A percentile compares a stretch with the other conserved stretches of the same genome.
phyloP scores from a whole-genome alignment of 2,113 vertebrate genomes.

The Equus quagga region DNA sequence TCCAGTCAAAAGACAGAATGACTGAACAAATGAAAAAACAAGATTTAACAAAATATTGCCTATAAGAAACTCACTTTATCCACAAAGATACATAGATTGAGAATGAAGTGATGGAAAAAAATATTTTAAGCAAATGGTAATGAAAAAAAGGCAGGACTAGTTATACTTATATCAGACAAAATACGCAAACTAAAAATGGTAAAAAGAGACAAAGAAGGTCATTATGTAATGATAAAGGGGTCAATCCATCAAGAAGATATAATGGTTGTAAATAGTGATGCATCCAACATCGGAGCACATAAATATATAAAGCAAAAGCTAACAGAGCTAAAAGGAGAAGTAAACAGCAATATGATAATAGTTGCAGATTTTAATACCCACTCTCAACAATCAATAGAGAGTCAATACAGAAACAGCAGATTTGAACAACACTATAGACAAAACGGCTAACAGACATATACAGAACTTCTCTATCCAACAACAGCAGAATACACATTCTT shows the following conservation, averaged over 20 bases:
- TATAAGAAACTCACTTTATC: not conserved
- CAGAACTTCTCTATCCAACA: not conserved
- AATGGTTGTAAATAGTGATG: not conserved
- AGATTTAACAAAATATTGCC: too few species aligned
- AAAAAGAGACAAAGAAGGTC: not conserved
- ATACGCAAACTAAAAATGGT: not conserved
- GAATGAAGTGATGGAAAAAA: not conserved
- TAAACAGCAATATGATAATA: too few species aligned
- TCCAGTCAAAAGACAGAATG: too few species aligned
- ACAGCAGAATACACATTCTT: not conserved
- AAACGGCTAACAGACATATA: not conserved
- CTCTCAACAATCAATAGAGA: not conserved
- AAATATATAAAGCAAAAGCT: not conserved
- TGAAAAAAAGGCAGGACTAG: not conserved
- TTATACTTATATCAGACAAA: not conserved
- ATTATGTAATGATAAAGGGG: not conserved
- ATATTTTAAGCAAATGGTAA: not conserved
- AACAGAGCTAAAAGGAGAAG: too few species aligned
- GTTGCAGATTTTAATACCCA: too few species aligned
- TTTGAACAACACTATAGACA: not conserved
- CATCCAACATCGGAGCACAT: not conserved
- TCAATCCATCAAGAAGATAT: not conserved
- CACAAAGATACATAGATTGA: not conserved
- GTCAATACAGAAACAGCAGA: not conserved
- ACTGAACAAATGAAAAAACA: too few species aligned